Evolutionary conservation across 2,113 vertebrate genomes (phyloP).

Genomic region (Isurus oxyrinchus): DNA sequence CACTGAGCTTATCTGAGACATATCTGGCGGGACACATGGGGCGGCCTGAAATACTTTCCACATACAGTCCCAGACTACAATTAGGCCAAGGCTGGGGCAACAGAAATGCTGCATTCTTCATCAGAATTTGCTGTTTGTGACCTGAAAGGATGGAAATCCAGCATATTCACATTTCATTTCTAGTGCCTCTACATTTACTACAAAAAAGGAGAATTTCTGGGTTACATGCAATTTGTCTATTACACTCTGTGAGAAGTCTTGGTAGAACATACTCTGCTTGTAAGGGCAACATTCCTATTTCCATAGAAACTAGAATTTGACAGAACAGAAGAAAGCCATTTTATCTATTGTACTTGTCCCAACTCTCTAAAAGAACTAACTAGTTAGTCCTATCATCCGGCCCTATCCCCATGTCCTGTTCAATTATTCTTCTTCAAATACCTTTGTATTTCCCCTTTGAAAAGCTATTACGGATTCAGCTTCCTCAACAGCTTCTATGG

Average conservation of each 20-base stretch:
- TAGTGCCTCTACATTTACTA: neutral
- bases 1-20: neutral
- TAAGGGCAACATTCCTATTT: neutral
- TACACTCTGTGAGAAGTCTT: neutral
- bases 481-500: neutral
- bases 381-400: neutral
- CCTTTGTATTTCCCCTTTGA: neutral
- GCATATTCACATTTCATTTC: neutral
- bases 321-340: neutral
- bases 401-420: neutral
- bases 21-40: neutral
- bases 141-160: neutral
- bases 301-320: neutral
- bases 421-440: neutral
- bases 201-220: neutral
- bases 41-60: neutral
- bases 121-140: neutral
- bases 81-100: neutral
- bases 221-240: neutral
- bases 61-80: neutral
- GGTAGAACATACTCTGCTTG: neutral
- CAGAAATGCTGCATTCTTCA: neutral
- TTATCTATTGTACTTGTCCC: neutral
- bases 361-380: neutral
- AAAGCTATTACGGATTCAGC: neutral